Conservation (phyloP, 1,140 invertebrate species). For the Calliphora vicina region DNA sequence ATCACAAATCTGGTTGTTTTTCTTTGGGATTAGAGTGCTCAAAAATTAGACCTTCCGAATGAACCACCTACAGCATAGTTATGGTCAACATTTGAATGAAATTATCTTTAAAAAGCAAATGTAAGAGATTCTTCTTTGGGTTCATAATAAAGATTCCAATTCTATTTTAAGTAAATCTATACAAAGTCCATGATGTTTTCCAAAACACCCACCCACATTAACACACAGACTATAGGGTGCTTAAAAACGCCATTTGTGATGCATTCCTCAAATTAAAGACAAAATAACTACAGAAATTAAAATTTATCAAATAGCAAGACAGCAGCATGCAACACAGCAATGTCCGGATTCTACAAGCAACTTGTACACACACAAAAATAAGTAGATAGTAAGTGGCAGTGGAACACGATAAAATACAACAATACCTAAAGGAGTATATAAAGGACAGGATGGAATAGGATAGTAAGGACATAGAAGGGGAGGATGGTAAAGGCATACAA, state of each 20-base stretch:
- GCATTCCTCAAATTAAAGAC: slow-evolving; percentile 39
- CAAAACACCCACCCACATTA: too few relatives aligned
- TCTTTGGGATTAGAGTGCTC: too few relatives aligned
- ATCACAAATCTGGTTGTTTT: too few relatives aligned
- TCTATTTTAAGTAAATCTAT: too few relatives aligned
- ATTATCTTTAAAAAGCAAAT: too few relatives aligned
- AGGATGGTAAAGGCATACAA: background rate
- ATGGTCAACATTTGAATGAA: too few relatives aligned
- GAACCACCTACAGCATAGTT: too few relatives aligned
- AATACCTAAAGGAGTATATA: too few relatives aligned
- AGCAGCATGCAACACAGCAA: background rate
- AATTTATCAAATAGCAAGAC: slow-evolving; percentile 37
- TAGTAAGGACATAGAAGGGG: background rate
- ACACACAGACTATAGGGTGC: background rate
- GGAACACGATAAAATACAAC: background rate
- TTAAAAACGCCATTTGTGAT: slow-evolving; percentile 19
- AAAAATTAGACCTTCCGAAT: too few relatives aligned
- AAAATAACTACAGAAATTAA: slow-evolving; percentile 34
- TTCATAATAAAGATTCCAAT: too few relatives aligned
- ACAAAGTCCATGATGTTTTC: too few relatives aligned
- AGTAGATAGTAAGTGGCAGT: background rate
- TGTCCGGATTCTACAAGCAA: background rate
- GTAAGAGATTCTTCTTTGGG: too few relatives aligned
- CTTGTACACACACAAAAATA: background rate
- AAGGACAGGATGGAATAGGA: background rate